These are phyloP conservation scores for Neuroscelio doddi DNA, from an alignment of 2,888 invertebrate species.

Conservation along the genomic window DNA sequence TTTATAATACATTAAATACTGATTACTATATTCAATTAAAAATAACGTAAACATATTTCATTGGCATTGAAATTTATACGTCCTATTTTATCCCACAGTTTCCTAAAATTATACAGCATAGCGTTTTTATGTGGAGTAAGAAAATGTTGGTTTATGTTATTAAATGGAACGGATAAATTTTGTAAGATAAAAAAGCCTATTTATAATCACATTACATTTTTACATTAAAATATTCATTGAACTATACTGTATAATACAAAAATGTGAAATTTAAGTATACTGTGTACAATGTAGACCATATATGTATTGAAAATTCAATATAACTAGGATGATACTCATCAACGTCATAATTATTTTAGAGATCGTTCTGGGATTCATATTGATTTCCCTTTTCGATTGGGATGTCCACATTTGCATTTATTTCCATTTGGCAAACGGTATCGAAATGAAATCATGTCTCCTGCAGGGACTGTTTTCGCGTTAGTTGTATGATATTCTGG, in stretches of 20 bases:
- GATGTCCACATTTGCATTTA: constrained; percentile 45
- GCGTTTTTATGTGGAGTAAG: too few species aligned
- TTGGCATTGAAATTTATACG: too few species aligned
- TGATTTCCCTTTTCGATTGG: constrained; percentile 45
- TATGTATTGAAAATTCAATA: constrained; percentile 35
- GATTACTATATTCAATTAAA: too few species aligned
- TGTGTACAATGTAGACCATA: constrained; percentile 17
- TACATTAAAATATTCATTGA: too few species aligned
- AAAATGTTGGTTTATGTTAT: too few species aligned
- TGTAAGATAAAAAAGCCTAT: too few species aligned
- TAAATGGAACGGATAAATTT: too few species aligned
- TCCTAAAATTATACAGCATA: too few species aligned
- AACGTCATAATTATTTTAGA: constrained; percentile 44
- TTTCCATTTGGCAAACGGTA: constrained; percentile 42
- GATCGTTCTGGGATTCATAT: constrained; percentile 40
- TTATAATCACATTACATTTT: too few species aligned
- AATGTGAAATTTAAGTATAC: neutral
- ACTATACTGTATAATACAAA: neutral
- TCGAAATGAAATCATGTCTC: constrained; percentile 41
- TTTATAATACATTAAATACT: too few species aligned
- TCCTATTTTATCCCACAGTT: too few species aligned
- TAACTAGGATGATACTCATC: constrained; percentile 32
- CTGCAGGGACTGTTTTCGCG: constrained; percentile 45
- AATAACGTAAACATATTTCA: too few species aligned
- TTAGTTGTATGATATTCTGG: constrained; percentile 42